phyloP scores from a whole-genome alignment of 1,140 invertebrate genomes.

The Metaphire vulgaris region DNA sequence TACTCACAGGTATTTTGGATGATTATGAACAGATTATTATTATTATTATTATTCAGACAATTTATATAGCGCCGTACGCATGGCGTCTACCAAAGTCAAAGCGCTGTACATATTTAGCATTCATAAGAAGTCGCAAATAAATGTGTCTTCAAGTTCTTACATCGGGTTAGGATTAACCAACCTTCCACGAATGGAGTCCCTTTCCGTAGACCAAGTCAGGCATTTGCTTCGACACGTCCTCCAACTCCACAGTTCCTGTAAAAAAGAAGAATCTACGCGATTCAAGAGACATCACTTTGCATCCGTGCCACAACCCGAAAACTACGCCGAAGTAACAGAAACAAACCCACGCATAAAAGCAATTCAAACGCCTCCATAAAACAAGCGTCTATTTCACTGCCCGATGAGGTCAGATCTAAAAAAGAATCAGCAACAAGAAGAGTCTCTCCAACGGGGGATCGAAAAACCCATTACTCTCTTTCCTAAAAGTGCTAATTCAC shows the following conservation, averaged over 20 bases:
- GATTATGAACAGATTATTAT: too few relatives aligned
- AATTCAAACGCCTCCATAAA: background rate
- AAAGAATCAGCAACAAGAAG: background rate
- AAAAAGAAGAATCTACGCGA: background rate
- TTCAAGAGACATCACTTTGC: background rate
- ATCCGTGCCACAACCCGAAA: background rate
- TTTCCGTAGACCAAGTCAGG: constrained; percentile 71
- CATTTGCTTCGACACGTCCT: constrained; percentile 69
- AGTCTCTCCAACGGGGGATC: too few relatives aligned
- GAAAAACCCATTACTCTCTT: too few relatives aligned
- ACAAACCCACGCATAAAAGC: background rate
- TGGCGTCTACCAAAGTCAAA: too few relatives aligned
- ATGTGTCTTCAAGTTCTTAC: background rate
- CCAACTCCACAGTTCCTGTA: constrained; percentile 64
- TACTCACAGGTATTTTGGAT: too few relatives aligned
- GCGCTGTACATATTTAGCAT: too few relatives aligned
- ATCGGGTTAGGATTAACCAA: constrained; percentile 38
- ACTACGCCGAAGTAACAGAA: background rate
- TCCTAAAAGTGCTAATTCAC: too few relatives aligned
- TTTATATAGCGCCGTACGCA: too few relatives aligned
- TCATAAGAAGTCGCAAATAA: background rate
- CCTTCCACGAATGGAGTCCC: constrained; percentile 73
- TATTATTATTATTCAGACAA: too few relatives aligned
- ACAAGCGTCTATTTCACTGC: background rate
- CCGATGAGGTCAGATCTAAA: background rate